These are phyloP conservation scores for Latrodectus elegans DNA, from an alignment of 2,888 invertebrate genomes.

Conservation along the genomic window DNA sequence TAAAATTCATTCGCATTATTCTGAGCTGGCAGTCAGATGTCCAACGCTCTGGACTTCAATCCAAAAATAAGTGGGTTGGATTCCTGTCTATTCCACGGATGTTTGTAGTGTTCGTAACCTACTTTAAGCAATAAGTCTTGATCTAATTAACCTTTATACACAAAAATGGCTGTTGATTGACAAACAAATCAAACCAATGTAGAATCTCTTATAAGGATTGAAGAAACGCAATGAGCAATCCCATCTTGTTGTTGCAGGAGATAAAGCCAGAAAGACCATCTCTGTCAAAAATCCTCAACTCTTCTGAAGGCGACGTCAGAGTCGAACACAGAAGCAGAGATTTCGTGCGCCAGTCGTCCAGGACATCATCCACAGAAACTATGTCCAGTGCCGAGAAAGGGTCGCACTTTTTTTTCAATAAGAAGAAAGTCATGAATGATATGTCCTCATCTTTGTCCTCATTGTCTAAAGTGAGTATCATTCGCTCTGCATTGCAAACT, in stretches of 20 bases:
- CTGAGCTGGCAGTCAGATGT: no score
- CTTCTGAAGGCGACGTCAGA: slow-evolving; percentile 36
- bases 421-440: slow-evolving; percentile 43
- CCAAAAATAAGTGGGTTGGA: no score
- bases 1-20: no score
- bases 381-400: slow-evolving; percentile 56
- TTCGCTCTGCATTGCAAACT: background rate
- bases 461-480: slow-evolving; percentile 28
- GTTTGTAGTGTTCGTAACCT: no score
- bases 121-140: no score
- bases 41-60: no score
- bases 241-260: slow-evolving; percentile 6
- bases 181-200: no score
- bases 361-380: slow-evolving; percentile 58
- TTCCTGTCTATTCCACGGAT: no score
- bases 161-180: no score
- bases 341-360: slow-evolving; percentile 40
- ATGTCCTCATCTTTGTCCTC: slow-evolving; percentile 58
- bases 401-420: slow-evolving; percentile 27
- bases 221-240: no score
- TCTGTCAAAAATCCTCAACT: slow-evolving; percentile 39
- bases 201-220: no score
- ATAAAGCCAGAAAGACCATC: slow-evolving; percentile 44
- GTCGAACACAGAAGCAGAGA: slow-evolving; percentile 52
- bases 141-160: no score